Conservation (phyloP, 2,113 vertebrate species). For the Oophaga pumilio region DNA sequence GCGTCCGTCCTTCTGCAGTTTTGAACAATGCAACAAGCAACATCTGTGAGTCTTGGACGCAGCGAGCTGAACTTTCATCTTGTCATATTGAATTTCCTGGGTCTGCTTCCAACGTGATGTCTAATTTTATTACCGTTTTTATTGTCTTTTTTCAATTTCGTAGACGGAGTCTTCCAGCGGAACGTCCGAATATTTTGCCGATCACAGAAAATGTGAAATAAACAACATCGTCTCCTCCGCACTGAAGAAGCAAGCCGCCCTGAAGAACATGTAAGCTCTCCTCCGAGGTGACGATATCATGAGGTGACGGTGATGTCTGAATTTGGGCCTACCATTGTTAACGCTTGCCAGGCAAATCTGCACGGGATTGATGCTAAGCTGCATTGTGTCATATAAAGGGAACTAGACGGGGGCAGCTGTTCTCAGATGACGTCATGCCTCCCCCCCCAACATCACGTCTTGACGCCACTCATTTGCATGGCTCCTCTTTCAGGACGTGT, state of each 20-base stretch:
- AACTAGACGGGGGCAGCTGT: conserved; percentile 25
- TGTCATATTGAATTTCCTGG: conserved; percentile 63
- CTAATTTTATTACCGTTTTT: conserved; percentile 66
- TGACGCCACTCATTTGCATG: conserved; percentile 35
- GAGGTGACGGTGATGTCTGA: conserved; percentile 40
- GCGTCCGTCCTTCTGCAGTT: neutral
- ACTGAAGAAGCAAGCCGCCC: conserved; percentile 66
- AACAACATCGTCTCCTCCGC: conserved; percentile 54
- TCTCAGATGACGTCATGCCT: conserved; percentile 1
- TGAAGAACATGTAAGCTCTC: conserved; percentile 72
- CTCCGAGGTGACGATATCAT: conserved; percentile 28
- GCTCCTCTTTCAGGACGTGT: conserved; percentile 21
- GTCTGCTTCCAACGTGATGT: conserved; percentile 66
- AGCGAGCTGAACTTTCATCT: conserved; percentile 58
- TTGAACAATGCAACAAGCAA: conserved; percentile 56
- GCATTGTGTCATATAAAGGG: conserved; percentile 6
- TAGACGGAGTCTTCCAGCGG: conserved; percentile 69
- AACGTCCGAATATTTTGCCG: conserved; percentile 84
- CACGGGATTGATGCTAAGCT: conserved; percentile 20
- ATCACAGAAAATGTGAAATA: conserved; percentile 61
- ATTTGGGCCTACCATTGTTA: neutral
- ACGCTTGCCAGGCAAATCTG: conserved; percentile 14
- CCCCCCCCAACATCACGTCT: conserved; percentile 13
- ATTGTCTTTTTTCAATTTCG: conserved; percentile 19
- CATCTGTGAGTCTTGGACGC: conserved; percentile 63